Conservation (phyloP, 2,888 invertebrate genomes). For the Diplolepis rosae region DNA sequence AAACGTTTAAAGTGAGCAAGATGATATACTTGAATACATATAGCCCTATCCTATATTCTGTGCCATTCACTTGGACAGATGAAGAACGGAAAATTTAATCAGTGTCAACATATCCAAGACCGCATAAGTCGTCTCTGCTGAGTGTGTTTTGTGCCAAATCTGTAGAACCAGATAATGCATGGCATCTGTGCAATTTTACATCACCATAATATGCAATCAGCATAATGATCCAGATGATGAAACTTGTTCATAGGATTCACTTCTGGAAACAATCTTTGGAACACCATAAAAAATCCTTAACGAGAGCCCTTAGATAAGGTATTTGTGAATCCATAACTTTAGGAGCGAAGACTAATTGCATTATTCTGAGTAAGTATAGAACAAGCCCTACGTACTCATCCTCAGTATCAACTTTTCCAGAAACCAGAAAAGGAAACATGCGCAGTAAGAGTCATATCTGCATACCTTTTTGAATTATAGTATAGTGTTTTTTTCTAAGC, state of each 20-base stretch:
- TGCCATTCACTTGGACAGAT: constrained; percentile 22
- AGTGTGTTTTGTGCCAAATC: constrained; percentile 52
- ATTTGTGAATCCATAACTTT: neutral
- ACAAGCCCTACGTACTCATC: constrained; percentile 36
- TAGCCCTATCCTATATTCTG: constrained; percentile 24
- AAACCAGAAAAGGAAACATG: constrained; percentile 41
- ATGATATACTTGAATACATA: constrained; percentile 22
- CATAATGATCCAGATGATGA: neutral
- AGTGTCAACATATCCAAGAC: constrained; percentile 16
- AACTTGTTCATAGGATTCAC: neutral
- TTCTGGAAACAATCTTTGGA: neutral
- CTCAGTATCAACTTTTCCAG: constrained; percentile 35
- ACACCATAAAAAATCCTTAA: neutral
- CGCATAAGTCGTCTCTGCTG: constrained; percentile 15
- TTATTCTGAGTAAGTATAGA: constrained; percentile 35
- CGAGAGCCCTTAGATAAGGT: neutral
- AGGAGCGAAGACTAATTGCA: constrained; percentile 32
- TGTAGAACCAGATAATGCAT: neutral
- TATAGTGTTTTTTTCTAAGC: constrained; percentile 34
- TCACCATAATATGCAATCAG: neutral
- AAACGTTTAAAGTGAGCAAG: constrained; percentile 43
- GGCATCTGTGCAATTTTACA: neutral
- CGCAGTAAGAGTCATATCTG: constrained; percentile 41
- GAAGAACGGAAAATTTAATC: constrained; percentile 15
- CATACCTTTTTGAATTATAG: constrained; percentile 42